These are phyloP conservation scores for Lottia scabra DNA, from an alignment of 2,888 invertebrate genomes.

Conservation along the genomic window DNA sequence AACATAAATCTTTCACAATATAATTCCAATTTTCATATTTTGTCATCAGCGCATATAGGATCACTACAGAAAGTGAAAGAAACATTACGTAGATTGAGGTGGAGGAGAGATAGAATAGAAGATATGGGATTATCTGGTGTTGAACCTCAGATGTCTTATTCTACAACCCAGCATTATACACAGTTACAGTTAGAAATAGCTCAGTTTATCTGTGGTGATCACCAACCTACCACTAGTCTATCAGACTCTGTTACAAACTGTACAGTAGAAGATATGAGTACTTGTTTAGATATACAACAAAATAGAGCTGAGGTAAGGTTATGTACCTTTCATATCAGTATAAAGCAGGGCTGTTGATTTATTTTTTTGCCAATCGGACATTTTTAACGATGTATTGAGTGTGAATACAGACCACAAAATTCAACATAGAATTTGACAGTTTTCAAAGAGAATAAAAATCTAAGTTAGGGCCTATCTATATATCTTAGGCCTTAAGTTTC, in stretches of 20 bases:
- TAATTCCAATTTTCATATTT: too few relatives aligned
- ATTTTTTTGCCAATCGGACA: too few relatives aligned
- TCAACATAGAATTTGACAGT: too few relatives aligned
- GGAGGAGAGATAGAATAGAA: conserved; percentile 57
- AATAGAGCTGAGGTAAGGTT: conserved; percentile 59
- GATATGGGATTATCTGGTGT: conserved; percentile 27
- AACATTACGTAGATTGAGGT: conserved; percentile 56
- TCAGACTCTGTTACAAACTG: conserved; percentile 2
- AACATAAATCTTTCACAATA: not conserved
- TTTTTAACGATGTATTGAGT: too few relatives aligned
- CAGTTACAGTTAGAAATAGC: conserved; percentile 38
- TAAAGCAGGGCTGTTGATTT: too few relatives aligned
- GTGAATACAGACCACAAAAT: too few relatives aligned
- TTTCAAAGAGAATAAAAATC: too few relatives aligned
- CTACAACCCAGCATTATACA: not conserved
- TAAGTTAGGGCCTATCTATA: too few relatives aligned
- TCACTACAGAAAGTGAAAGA: conserved; percentile 63
- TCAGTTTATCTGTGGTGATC: conserved; percentile 56
- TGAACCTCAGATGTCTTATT: not conserved
- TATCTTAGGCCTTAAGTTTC: too few relatives aligned
- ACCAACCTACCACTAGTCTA: conserved; percentile 4
- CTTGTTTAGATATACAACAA: conserved; percentile 60
- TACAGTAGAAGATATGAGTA: conserved; percentile 22
- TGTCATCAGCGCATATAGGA: conserved; percentile 40
- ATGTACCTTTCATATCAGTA: not conserved